phyloP scores from a whole-genome alignment of 2,888 invertebrate species.

The Mythimna impura region DNA sequence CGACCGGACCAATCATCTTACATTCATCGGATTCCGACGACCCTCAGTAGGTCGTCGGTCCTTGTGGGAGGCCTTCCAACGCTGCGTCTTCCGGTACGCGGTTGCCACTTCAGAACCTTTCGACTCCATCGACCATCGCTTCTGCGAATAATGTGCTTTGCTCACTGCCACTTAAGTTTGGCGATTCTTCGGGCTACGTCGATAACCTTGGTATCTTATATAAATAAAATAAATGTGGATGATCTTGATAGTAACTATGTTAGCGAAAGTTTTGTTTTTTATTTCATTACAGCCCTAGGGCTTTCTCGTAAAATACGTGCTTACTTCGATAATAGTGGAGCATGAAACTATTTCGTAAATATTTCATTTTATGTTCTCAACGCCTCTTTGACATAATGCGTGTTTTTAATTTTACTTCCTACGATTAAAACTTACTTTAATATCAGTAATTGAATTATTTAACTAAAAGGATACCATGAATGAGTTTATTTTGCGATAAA shows the following conservation, averaged over 20 bases:
- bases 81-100: no score
- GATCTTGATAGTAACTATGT: slow-evolving; percentile 57
- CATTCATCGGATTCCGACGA: no score
- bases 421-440: background rate
- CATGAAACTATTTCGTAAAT: slow-evolving; percentile 46
- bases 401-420: slow-evolving; percentile 37
- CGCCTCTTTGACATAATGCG: slow-evolving; percentile 27
- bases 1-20: no score
- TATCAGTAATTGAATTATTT: slow-evolving; percentile 3
- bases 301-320: slow-evolving; percentile 47
- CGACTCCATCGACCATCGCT: no score
- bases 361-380: slow-evolving; percentile 40
- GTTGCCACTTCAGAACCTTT: no score
- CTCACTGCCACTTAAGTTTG: no score
- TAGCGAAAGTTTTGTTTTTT: slow-evolving; percentile 63
- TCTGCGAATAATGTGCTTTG: no score
- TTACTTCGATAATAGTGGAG: slow-evolving; percentile 32
- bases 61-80: no score
- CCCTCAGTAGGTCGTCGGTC: no score
- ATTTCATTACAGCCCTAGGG: slow-evolving; percentile 57
- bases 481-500: slow-evolving; percentile 11
- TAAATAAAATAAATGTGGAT: slow-evolving; percentile 61
- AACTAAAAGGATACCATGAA: background rate
- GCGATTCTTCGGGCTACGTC: no score
- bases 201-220: slow-evolving; percentile 38